phyloP scores from a whole-genome alignment of 2,888 invertebrate species.

The Acholoe squamosa region DNA sequence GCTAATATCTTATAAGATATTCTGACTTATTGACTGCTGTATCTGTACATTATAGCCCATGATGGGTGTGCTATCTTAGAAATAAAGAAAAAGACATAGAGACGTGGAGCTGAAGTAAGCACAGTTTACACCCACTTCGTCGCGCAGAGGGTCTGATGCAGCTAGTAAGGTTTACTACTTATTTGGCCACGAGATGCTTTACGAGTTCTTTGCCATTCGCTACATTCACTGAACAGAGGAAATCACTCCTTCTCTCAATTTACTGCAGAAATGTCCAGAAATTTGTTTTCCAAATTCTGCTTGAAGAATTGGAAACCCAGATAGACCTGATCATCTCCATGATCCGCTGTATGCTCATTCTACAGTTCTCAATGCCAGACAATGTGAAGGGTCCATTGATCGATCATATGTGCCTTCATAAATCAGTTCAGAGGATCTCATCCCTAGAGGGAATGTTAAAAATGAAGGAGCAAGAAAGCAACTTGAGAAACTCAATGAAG shows the following conservation, averaged over 20 bases:
- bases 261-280: not conserved
- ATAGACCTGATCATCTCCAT: not conserved
- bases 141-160: not conserved
- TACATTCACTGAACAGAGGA: not conserved
- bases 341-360: slow-evolving; percentile 20
- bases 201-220: not conserved
- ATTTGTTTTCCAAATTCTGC: not conserved
- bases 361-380: not conserved
- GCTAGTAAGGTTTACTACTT: not conserved
- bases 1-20: too few species aligned
- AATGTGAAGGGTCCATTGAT: not conserved
- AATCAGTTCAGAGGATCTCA: not conserved
- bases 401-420: not conserved
- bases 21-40: too few species aligned
- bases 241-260: not conserved
- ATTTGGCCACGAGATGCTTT: not conserved
- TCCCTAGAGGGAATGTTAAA: too few species aligned
- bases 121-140: too few species aligned
- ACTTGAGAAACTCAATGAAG: not conserved
- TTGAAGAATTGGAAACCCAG: not conserved
- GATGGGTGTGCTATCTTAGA: too few species aligned
- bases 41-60: too few species aligned
- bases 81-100: too few species aligned
- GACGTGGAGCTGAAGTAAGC: too few species aligned
- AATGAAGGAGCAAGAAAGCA: too few species aligned